Conservation (phyloP, 2,888 invertebrate genomes). For the Dryobota labecula region DNA sequence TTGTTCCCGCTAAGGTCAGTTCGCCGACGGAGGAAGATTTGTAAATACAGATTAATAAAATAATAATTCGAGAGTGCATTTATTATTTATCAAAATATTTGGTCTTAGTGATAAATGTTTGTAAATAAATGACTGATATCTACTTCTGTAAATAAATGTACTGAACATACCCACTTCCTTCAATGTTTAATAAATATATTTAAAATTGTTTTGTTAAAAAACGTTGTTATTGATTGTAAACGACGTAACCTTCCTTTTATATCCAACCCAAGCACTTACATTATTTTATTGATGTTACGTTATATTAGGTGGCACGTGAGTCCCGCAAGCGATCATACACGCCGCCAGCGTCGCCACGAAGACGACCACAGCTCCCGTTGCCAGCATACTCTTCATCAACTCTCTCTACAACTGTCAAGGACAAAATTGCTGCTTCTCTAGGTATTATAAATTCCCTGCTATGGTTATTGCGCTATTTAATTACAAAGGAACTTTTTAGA, state of each 20-base stretch:
- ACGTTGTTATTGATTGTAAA: conserved; percentile 14
- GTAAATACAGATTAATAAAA: conserved; percentile 64
- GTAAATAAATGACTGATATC: conserved; percentile 24
- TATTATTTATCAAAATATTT: conserved; percentile 52
- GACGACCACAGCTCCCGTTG: conserved; percentile 76
- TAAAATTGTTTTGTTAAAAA: conserved; percentile 19
- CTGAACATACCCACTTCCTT: conserved; percentile 9
- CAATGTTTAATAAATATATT: conserved; percentile 24
- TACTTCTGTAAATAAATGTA: conserved; percentile 25
- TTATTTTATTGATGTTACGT: conserved; percentile 39
- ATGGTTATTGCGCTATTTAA: conserved; percentile 5
- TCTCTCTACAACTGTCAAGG: conserved; percentile 86
- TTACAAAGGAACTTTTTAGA: neutral
- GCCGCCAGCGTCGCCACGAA: conserved; percentile 86
- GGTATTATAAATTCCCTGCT: conserved; percentile 71
- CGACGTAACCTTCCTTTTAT: conserved; percentile 1
- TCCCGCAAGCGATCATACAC: conserved; percentile 86
- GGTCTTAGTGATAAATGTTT: conserved; percentile 13
- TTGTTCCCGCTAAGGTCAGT: conserved; percentile 86
- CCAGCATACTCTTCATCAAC: conserved; percentile 82
- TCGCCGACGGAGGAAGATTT: conserved; percentile 60
- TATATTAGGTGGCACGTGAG: conserved; percentile 77
- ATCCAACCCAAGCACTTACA: neutral
- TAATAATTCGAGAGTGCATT: conserved; percentile 42
- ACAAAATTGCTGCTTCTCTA: conserved; percentile 87